Conservation (phyloP, 2,113 vertebrate genomes). For the Cephalopholis sonnerati region DNA sequence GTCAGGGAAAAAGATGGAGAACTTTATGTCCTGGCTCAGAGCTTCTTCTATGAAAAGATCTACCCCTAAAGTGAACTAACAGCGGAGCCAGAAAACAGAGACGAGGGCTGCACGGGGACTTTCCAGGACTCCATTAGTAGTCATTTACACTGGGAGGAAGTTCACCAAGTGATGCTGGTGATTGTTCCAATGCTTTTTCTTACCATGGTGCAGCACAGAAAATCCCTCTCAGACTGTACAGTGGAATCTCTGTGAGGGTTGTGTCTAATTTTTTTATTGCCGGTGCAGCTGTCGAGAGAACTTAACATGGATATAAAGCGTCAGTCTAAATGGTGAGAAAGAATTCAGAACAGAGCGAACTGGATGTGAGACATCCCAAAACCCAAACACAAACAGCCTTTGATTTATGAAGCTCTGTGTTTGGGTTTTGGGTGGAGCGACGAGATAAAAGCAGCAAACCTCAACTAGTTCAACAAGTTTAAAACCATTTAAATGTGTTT, state of each 20-base stretch:
- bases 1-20: constrained; percentile 97
- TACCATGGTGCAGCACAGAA: background rate
- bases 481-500: constrained; percentile 2
- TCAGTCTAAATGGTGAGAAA: constrained; percentile 15
- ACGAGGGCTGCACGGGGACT: background rate
- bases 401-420: background rate
- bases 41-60: constrained; percentile 99
- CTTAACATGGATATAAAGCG: background rate
- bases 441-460: constrained; percentile 24
- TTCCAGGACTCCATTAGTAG: background rate
- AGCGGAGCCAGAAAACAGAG: background rate
- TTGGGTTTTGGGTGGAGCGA: background rate
- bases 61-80: constrained; percentile 95
- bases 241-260: constrained; percentile 28
- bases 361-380: constrained; percentile 17
- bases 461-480: constrained; percentile 15
- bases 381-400: constrained; percentile 13
- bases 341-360: background rate
- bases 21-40: constrained; percentile 92
- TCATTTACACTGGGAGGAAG: constrained; percentile 45
- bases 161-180: background rate
- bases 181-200: background rate
- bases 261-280: constrained; percentile 31
- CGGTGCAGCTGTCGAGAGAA: constrained; percentile 52
- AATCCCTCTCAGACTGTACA: background rate